Conservation (phyloP, 1,140 invertebrate species). For the Mamestra configurata region DNA sequence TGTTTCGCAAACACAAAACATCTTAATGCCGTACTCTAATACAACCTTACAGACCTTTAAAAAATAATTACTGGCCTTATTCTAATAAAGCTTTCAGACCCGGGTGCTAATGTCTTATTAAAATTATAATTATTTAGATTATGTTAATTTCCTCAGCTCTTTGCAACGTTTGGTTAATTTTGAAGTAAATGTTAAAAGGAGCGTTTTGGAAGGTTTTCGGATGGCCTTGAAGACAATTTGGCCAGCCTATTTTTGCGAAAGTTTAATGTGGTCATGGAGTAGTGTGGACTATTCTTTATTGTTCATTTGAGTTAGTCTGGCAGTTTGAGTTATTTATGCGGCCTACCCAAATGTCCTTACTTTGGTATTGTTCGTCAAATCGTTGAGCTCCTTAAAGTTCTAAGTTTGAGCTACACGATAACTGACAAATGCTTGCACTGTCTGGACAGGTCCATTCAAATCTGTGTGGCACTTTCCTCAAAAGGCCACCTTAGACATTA, state of each 20-base stretch:
- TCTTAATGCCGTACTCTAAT: not conserved
- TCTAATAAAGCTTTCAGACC: conserved; percentile 1
- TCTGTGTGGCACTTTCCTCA: too few species aligned
- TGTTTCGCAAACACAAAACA: not conserved
- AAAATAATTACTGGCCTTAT: conserved; percentile 17
- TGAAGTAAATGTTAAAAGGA: not conserved
- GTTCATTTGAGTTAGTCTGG: too few species aligned
- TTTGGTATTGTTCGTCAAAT: too few species aligned
- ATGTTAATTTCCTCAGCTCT: conserved; percentile 31
- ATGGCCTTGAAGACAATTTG: not conserved
- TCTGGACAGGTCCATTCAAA: too few species aligned
- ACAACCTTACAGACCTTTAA: not conserved
- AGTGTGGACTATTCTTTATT: too few species aligned
- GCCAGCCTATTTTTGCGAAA: not conserved
- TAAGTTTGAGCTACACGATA: too few species aligned
- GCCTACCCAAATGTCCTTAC: too few species aligned
- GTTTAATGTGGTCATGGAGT: too few species aligned
- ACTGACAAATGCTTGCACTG: too few species aligned
- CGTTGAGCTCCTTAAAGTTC: too few species aligned
- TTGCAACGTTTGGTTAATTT: conserved; percentile 23
- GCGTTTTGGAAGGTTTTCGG: not conserved
- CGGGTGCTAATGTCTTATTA: conserved; percentile 40
- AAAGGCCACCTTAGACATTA: too few species aligned
- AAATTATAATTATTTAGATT: conserved; percentile 46
- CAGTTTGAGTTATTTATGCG: too few species aligned